A percentile compares a stretch with the other conserved stretches of the same genome.
phyloP scores from a whole-genome alignment of 1,140 invertebrate genomes.

The Temnothorax curvispinosus region DNA sequence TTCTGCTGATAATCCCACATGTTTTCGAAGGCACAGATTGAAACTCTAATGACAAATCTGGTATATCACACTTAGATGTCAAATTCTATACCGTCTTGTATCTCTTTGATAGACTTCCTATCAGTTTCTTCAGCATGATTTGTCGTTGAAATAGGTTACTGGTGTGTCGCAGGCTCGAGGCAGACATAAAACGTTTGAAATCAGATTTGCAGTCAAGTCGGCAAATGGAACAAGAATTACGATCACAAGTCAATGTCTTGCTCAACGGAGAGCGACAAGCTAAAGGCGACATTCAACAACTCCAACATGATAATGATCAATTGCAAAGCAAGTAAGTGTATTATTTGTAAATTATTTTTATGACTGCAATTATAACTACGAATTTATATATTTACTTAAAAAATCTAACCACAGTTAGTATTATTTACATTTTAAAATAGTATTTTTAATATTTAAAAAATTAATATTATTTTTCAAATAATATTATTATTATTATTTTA shows the following conservation, averaged over 20 bases:
- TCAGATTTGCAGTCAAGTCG: conserved; percentile 91
- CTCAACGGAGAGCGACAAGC: conserved; percentile 89
- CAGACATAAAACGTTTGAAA: conserved; percentile 93
- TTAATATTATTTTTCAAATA: too few species aligned
- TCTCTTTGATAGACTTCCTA: conserved; percentile 33
- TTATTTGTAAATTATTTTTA: too few species aligned
- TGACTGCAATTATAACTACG: background rate
- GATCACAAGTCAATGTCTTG: conserved; percentile 91
- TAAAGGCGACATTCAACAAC: conserved; percentile 90
- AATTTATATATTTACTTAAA: conserved; percentile 11
- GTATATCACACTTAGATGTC: conserved; percentile 44
- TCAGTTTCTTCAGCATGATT: conserved; percentile 67
- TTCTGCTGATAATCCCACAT: conserved; percentile 30
- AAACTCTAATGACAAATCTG: conserved; percentile 34
- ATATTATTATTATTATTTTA: too few species aligned
- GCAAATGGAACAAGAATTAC: conserved; percentile 93
- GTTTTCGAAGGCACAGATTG: conserved; percentile 21
- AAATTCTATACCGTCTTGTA: conserved; percentile 23
- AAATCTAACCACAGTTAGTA: too few species aligned
- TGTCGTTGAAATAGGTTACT: conserved; percentile 81
- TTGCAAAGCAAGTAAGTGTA: conserved; percentile 90
- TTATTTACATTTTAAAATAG: too few species aligned
- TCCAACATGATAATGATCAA: conserved; percentile 94
- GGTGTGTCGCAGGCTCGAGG: conserved; percentile 87
- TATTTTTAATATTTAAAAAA: too few species aligned